Evolutionary conservation across 2,113 vertebrate genomes (phyloP).

Genomic region (Colinus virginianus): DNA sequence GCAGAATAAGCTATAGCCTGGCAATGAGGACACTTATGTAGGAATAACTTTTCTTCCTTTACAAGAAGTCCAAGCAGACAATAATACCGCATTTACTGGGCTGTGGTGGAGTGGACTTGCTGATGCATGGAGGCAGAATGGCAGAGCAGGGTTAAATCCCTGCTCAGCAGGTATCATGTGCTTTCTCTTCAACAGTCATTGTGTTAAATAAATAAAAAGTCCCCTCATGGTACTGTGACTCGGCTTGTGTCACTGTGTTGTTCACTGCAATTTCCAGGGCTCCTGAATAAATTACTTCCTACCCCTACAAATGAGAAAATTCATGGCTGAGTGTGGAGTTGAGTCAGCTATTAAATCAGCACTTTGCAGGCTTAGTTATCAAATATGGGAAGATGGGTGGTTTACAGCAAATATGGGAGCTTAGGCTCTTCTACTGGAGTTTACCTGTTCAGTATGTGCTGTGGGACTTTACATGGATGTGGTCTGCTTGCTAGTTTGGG

Average conservation of each 20-base stretch:
- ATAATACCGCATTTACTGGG: background rate
- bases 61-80: background rate
- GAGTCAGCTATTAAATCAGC: background rate
- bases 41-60: background rate
- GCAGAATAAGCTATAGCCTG: background rate
- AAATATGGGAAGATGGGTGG: background rate
- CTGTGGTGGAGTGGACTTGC: background rate
- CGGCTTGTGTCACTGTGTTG: background rate
- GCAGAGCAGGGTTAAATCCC: background rate
- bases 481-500: background rate
- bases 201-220: background rate
- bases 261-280: background rate
- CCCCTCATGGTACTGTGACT: background rate
- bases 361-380: background rate
- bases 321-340: background rate
- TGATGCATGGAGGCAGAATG: background rate
- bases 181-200: background rate
- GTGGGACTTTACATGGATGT: background rate
- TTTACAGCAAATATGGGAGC: background rate
- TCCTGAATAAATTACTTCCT: background rate
- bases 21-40: background rate
- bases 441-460: accelerated
- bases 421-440: background rate
- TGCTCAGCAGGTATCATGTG: background rate
- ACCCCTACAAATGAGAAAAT: background rate